Evolutionary conservation across 2,113 vertebrate genomes (phyloP), one percentile per base, ranked within the genome.

Genomic region (Daphoenositta chrysoptera): DNA sequence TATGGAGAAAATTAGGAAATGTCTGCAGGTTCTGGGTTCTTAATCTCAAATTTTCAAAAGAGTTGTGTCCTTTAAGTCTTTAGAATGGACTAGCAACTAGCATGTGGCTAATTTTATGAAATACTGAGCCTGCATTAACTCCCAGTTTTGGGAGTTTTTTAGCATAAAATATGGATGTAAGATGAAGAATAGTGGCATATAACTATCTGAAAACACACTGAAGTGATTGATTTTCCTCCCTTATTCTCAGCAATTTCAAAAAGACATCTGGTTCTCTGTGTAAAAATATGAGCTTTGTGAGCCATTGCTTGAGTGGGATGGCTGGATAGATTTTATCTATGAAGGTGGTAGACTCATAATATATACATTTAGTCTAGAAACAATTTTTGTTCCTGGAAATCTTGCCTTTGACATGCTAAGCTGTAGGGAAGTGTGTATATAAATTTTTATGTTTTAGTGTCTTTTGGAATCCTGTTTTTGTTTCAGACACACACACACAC

Each of bases 201-300:
- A 75, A 12, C 19, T 31, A 23, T 45, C 33, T 58, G 24, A 70
- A 93, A 82, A 50, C 8, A 27, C 2, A 50, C 5, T 10, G 31
- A 63, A 28, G 6, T 1, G 4, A 3, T 6, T 35, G 14, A 75
- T 73, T 80, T 79, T 58, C 11, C 11, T 71, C 6, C 12, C 4
- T 64, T 65, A 28, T 53, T 75, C 8, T 45, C 19, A 51, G 13
- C 4, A 72, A 44, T 19, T 37, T 45, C 4, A 66, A 51, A 89
- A 45, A 21, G 4, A 33, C 39, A 0, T 80, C 73, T 81, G 5
- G 17, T 1, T 35, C 0, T 27, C 21, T 24, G 2, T 53, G 7
- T 17, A 33, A 28, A 3, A 17, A 37, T 23, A 8, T 3, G 60
- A 85, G 13, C 7, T 75, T 73, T 72, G 40, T 69, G 16, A 82